Base-by-base conservation (phyloP, 1,140 invertebrate species). In the Neodiprion pinetum region DNA sequence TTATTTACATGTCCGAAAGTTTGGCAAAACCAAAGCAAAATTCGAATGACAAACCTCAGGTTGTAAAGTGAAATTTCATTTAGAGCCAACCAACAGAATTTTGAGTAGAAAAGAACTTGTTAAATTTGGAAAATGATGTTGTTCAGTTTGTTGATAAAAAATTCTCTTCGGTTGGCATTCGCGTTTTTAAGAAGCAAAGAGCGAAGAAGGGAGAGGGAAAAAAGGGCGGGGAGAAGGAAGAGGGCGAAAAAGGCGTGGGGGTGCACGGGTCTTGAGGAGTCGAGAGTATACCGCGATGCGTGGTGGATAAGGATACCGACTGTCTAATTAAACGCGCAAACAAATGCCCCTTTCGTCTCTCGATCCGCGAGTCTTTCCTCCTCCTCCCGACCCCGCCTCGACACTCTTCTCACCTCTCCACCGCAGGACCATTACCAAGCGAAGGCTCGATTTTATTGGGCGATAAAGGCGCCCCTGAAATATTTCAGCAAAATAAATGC, bases 261-360 rank as follows among this genome's bases (percentile, higher is more conserved):
- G 21, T 47, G 21, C 47, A 28, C 68, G 68, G 68, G 14, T 73
- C 72, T 76, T 75, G 76, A 79, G 74, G 75, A 77, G 68, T 70
- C 9, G 76, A 69, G 72, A 70, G 70, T 68, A 40, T 40, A 74
- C 72, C 68, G 71, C 73, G 78, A 77, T 79, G 72, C 75, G 71
- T 74, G 74, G 61, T 50, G 61, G 76, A 79, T 79, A 77, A 75
- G 72, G 70, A 78, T 72, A 75, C 74, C 72, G 74, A 77, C 76
- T 79, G 74, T 79, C 76, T 77, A 79, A 79, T 77, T 77, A 79
- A 79, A 79, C 76, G 74, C 70, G 76, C 76, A 79, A 77, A 77
- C 76, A 77, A 79, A 79, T 77, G 76, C 72, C 67, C 68, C 74
- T 72, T 75, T 72, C 74, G 74, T 69, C 73, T 68, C 72, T 12